Conservation (phyloP, 2,113 vertebrate genomes). For the Corythaixoides concolor region DNA sequence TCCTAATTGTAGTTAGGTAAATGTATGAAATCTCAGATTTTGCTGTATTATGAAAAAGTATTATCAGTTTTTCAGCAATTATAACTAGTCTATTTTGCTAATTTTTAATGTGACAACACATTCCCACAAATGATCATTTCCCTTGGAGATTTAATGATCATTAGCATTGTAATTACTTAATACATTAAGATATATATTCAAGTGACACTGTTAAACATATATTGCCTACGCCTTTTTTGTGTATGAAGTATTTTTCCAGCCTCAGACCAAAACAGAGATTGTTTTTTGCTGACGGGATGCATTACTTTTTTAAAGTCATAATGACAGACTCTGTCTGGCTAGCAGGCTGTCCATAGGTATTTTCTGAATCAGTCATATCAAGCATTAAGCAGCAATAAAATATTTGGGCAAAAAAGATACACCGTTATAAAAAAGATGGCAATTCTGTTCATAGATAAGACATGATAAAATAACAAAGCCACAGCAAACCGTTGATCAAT, state of each 20-base stretch:
- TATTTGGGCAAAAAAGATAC: background rate
- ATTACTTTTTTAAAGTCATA: background rate
- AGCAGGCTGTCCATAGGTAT: background rate
- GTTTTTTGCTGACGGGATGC: background rate
- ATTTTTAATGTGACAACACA: background rate
- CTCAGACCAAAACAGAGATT: background rate
- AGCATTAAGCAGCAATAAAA: background rate
- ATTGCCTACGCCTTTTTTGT: background rate
- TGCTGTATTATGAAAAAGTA: background rate
- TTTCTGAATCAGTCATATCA: background rate
- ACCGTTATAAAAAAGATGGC: background rate
- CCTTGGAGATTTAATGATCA: background rate
- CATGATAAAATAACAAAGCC: background rate
- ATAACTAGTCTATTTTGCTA: background rate
- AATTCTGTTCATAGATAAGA: background rate
- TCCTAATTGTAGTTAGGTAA: background rate
- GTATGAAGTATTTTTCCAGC: background rate
- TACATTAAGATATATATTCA: background rate
- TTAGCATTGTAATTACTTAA: background rate
- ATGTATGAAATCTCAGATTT: background rate
- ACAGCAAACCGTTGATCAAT: background rate
- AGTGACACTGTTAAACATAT: background rate
- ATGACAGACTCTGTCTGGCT: background rate
- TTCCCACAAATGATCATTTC: background rate
- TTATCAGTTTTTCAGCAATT: background rate